Conservation (phyloP, 2,888 invertebrate species). For the Digitonthophagus gazella region DNA sequence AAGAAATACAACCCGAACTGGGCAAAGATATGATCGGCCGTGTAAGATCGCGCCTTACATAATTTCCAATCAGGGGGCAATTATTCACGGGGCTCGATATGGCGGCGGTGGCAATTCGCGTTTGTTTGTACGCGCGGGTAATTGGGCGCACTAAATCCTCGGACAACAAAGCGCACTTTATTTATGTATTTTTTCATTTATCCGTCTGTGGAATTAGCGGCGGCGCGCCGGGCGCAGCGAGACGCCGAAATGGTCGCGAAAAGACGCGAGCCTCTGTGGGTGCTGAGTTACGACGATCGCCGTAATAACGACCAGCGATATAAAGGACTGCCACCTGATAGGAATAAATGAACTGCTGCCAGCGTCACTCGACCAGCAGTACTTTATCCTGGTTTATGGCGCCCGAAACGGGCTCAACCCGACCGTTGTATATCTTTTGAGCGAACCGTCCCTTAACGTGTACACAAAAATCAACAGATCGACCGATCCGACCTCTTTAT, state of each 20-base stretch:
- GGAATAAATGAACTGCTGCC: conserved; percentile 16
- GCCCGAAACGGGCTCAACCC: neutral
- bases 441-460: neutral
- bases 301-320: conserved; percentile 43
- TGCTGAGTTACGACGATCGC: conserved; percentile 42
- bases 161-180: conserved; percentile 14
- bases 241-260: conserved; percentile 19
- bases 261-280: conserved; percentile 35
- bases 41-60: conserved; percentile 18
- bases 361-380: conserved; percentile 3
- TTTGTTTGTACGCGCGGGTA: conserved; percentile 19
- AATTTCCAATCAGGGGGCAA: conserved; percentile 25
- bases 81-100: conserved; percentile 22
- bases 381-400: conserved; percentile 2
- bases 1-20: neutral
- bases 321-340: conserved; percentile 44
- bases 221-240: neutral
- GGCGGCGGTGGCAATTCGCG: conserved; percentile 8
- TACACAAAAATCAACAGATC: neutral
- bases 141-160: conserved; percentile 23
- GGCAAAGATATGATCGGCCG: neutral
- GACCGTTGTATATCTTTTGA: neutral
- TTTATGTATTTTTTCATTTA: neutral
- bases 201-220: neutral
- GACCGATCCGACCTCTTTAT: neutral